These are phyloP conservation scores for Butorides virescens DNA, from an alignment of 2,113 vertebrate species.

Conservation along the genomic window DNA sequence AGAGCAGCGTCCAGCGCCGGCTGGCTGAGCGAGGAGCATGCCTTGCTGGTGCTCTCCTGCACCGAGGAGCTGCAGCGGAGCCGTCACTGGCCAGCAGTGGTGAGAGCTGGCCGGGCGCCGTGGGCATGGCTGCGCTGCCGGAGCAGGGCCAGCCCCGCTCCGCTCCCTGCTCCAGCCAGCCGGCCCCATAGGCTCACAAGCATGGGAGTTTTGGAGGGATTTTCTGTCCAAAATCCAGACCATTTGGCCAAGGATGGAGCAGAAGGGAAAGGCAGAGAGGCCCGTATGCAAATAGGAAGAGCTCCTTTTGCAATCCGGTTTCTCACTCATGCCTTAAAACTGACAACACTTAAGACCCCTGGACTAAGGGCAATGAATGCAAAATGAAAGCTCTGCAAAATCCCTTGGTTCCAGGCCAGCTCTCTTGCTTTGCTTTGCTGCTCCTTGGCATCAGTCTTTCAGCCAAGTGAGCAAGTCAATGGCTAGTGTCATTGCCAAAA, in stretches of 20 bases:
- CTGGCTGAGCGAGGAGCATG: not conserved
- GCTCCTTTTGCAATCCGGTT: not conserved
- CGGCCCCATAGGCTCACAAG: not conserved
- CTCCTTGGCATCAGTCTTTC: constrained; percentile 35
- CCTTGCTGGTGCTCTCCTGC: not conserved
- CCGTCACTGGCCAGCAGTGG: not conserved
- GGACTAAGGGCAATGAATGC: constrained; percentile 32
- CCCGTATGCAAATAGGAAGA: not conserved
- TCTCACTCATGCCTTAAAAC: not conserved
- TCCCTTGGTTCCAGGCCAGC: constrained; percentile 44
- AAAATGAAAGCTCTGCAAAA: constrained; percentile 56
- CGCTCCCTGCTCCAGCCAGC: not conserved
- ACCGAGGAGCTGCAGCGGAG: not conserved
- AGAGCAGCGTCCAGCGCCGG: not conserved
- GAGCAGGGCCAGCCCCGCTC: not conserved
- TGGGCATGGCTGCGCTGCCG: fast-evolving
- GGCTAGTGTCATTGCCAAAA: constrained; percentile 23
- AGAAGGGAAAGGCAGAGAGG: not conserved
- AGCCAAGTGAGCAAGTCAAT: constrained; percentile 49
- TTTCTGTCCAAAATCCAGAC: not conserved
- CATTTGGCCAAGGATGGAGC: not conserved
- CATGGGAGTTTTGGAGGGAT: not conserved
- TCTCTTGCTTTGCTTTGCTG: constrained; percentile 43
- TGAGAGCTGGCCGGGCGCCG: not conserved
- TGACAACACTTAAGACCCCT: constrained; percentile 3